Evolutionary conservation across 2,888 invertebrate genomes (phyloP), one percentile per base, ranked within the genome.

Genomic region (Hyposoter didymator): DNA sequence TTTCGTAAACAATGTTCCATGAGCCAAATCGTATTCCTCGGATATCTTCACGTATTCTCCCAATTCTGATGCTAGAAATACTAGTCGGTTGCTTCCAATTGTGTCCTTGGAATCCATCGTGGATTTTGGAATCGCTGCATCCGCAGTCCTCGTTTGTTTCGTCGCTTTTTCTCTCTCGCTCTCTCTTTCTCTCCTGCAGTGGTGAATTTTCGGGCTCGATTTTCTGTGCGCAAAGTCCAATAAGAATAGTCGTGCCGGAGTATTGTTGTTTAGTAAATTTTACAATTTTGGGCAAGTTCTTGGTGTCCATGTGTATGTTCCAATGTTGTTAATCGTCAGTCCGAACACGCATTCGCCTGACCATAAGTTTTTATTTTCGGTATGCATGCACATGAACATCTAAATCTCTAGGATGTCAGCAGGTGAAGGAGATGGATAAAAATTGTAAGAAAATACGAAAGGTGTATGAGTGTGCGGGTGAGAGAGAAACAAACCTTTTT

Each of bases 271-370:
- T 5, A 10, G 39, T 14, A 28, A 59, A 14, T 28, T 28, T 59
- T 22, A 49, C 35, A 10, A 62, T 43, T 43, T 75, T 62, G 39
- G 49, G 12, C 17, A 69, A 78, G 35, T 45, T 76, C 62, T 35
- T 19, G 64, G 52, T 45, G 75, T 22, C 12, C 12, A 43, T 35
- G 62, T 47, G 39, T n/a, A 28, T 17, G 67, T 35, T 64, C 45
- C 2, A 78, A 78, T 67, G 74, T 76, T 52, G 78, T 74, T 84
- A 89, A 89, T 90, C 88, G 72, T 87, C 84, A 92, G 91, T 91
- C 91, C 87, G 88, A 88, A 89, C 92, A 90, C 91, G 91, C 88
- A 88, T 84, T 84, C 55, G 39, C 73, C 49, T 64, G 55, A 47
- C 69, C 78, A 62, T 67, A 73, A 64, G 70, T 70, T 84, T 74